Evolutionary conservation across 2,888 invertebrate genomes (phyloP).

Genomic region (Pimpla rufipes): DNA sequence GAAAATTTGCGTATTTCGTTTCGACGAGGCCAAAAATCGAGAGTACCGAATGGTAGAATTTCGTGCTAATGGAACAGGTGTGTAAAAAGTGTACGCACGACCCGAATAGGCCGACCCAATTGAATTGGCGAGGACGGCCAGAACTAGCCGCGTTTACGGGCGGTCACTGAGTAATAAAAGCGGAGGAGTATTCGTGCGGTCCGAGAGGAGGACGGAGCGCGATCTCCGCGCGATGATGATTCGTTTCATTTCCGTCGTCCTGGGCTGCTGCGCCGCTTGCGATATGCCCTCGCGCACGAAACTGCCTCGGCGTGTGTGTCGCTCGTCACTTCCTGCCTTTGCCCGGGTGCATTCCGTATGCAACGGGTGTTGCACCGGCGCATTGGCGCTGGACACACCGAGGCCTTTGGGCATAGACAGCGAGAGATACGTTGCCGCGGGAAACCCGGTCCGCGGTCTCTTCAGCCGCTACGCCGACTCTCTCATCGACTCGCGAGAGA

Average conservation of each 20-base stretch:
- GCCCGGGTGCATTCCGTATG: slow-evolving; percentile 74
- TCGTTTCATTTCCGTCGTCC: slow-evolving; percentile 72
- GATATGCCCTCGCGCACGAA: slow-evolving; percentile 53
- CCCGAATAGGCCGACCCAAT: slow-evolving; percentile 73
- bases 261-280: slow-evolving; percentile 45
- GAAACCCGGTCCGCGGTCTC: background rate
- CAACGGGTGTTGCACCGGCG: slow-evolving; percentile 72
- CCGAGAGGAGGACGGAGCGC: slow-evolving; percentile 50
- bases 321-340: slow-evolving; percentile 75
- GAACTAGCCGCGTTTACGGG: slow-evolving; percentile 26
- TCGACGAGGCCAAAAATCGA: background rate
- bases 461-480: slow-evolving; percentile 9
- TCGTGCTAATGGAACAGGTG: slow-evolving; percentile 45
- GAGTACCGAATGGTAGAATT: background rate
- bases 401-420: slow-evolving; percentile 17
- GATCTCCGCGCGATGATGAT: slow-evolving; percentile 66
- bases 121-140: slow-evolving; percentile 69
- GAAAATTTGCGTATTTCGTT: too few relatives aligned
- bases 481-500: slow-evolving; percentile 29
- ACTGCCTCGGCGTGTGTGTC: slow-evolving; percentile 42
- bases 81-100: slow-evolving; percentile 56
- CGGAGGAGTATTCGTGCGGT: slow-evolving; percentile 41
- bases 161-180: slow-evolving; percentile 50
- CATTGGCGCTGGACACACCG: slow-evolving; percentile 44
- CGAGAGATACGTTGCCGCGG: slow-evolving; percentile 10